These are phyloP conservation scores for Sciurus vulgaris DNA, from an alignment of 2,797 vertebrate genomes.

Conservation along the genomic window DNA sequence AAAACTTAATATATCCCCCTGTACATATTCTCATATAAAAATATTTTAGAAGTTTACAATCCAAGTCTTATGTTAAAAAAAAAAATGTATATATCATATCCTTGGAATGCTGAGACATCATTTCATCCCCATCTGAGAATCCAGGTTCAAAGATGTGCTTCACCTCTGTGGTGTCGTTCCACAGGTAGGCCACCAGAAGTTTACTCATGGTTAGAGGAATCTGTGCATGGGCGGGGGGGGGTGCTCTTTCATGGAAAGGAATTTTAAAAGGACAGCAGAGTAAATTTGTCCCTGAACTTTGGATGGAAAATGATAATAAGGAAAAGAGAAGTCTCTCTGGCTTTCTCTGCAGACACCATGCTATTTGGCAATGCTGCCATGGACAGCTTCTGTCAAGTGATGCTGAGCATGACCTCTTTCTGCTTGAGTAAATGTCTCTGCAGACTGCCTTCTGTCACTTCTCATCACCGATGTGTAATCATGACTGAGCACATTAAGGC, in stretches of 20 bases:
- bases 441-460: accelerated
- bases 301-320: constrained; percentile 75
- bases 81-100: constrained; percentile 64
- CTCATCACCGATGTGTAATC: not conserved
- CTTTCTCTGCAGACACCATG: constrained; percentile 72
- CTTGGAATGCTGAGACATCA: constrained; percentile 88
- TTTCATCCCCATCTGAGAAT: constrained; percentile 85
- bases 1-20: constrained; percentile 77
- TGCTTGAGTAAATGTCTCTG: constrained; percentile 57
- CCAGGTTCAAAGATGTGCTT: constrained; percentile 89
- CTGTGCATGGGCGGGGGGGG: constrained; percentile 49
- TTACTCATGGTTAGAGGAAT: constrained; percentile 81
- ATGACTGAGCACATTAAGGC: not conserved
- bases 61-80: constrained; percentile 85
- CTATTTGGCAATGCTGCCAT: constrained; percentile 74
- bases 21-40: constrained; percentile 84
- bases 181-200: constrained; percentile 88
- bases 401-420: constrained; percentile 65
- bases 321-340: constrained; percentile 62
- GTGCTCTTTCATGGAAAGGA: constrained; percentile 24
- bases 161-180: constrained; percentile 85
- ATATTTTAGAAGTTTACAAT: constrained; percentile 86
- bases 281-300: constrained; percentile 72
- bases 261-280: not conserved
- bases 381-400: constrained; percentile 66